Base-by-base conservation (phyloP, 2,797 vertebrate species). In the Protosalanx chinensis region DNA sequence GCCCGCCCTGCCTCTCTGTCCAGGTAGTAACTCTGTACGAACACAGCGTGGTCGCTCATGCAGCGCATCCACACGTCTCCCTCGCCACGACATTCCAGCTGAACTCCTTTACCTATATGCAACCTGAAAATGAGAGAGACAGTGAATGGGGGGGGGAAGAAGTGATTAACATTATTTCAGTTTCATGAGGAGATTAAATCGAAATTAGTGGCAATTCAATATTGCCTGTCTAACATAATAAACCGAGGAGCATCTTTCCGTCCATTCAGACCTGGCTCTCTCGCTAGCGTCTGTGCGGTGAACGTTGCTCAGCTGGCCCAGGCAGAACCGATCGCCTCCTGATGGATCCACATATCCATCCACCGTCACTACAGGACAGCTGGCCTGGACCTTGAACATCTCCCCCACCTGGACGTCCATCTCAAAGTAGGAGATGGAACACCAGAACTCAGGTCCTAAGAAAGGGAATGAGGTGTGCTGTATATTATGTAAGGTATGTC, bases 371-470 rank as follows among this genome's bases (percentile, higher is more conserved):
- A 91, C 71, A 0, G 92, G 91, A 71, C 91, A 94, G 85, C 90
- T 91, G 70, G 92, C 84, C 3, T 89, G 91, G 29, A 94, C 92
- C 84, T 94, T 93, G 76, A 94, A 92, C 84, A 91, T 92, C 87
- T 93, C 92, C 2, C 94, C 91, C 41, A 93, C 91, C 81, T 92
- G 93, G 41, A 93, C 87, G 2, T 93, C 92, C 93, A 93, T 91
- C 84, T 94, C 90, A 66, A 94, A 94, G 77, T 92, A 94, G 10
- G 92, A 92, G 66, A 93, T 90, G 2, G 93, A 93, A 76, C 91
- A 94, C 90, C 91, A 94, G 32, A 93, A 94, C 76, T 93, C 91
- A 0, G 93, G 93, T 15, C 93, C 93, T 95, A 13, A 60, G 49
- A 63, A 1, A 65, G 13, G 60, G 20, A 51, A 49, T 27, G 0